Conservation (phyloP, 1,140 invertebrate species). For the Sipha flava region DNA sequence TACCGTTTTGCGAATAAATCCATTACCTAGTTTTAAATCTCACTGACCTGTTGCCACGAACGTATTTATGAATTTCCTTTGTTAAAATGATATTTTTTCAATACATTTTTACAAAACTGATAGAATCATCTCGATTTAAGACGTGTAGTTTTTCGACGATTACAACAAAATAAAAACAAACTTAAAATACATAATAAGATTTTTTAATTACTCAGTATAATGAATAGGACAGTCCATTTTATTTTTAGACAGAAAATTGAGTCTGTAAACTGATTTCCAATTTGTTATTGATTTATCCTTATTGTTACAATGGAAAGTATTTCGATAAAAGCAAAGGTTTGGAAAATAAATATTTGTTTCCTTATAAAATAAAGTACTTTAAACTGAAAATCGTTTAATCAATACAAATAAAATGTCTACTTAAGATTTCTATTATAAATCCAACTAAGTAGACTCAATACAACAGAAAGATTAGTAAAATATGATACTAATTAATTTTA, state of each 20-base stretch:
- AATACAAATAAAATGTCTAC: neutral
- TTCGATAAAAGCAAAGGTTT: conserved; percentile 11
- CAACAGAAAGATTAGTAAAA: too few species aligned
- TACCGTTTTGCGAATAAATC: neutral
- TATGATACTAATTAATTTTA: too few species aligned
- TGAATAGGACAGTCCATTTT: neutral
- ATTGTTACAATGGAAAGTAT: neutral
- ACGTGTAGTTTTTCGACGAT: too few species aligned
- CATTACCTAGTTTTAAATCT: conserved; percentile 25
- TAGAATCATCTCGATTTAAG: neutral
- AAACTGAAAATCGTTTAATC: neutral
- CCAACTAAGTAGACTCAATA: too few species aligned
- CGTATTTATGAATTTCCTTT: neutral
- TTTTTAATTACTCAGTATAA: neutral
- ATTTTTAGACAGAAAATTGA: neutral
- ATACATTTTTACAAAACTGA: neutral
- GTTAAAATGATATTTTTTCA: neutral
- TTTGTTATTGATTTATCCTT: neutral
- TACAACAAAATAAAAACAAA: neutral
- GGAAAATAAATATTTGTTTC: neutral
- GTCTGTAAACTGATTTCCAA: neutral
- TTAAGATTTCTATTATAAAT: neutral
- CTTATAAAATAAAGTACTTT: neutral
- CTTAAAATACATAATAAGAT: neutral
- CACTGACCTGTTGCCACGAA: conserved; percentile 13